Percentiles rank a stretch among this genome's conserved stretches.
Conservation (phyloP, 2,113 vertebrate species). For the Caretta caretta region DNA sequence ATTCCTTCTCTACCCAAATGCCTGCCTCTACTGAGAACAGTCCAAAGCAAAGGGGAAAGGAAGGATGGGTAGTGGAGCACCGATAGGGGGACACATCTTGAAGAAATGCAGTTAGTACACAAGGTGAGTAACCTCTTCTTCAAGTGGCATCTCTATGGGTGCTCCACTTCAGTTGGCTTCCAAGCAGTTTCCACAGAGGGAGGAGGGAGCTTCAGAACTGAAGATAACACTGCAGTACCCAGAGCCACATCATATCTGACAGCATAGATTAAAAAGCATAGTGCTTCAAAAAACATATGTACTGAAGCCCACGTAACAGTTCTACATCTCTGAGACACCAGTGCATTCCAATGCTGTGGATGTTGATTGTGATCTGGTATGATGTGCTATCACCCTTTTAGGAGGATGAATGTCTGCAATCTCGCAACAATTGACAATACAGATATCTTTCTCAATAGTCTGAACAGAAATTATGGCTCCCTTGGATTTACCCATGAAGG, state of each 20-base stretch:
- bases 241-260: not conserved
- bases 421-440: not conserved
- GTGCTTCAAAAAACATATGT: not conserved
- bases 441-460: not conserved
- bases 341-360: not conserved
- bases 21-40: not conserved
- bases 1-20: not conserved
- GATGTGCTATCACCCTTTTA: not conserved
- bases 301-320: not conserved
- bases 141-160: not conserved
- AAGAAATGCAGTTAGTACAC: not conserved
- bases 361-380: not conserved
- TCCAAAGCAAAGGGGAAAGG: not conserved
- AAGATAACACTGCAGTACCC: not conserved
- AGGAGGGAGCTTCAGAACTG: not conserved
- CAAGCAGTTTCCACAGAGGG: not conserved
- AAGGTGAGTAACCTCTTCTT: not conserved
- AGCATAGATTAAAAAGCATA: not conserved
- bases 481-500: not conserved
- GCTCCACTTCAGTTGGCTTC: not conserved
- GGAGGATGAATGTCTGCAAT: not conserved
- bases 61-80: not conserved
- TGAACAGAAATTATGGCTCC: not conserved
- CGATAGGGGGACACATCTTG: not conserved
- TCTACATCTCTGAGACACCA: not conserved